Evolutionary conservation across 64 coral and sea anemone species (phyloP).

Genomic region (Stichodactyla mertensii): DNA sequence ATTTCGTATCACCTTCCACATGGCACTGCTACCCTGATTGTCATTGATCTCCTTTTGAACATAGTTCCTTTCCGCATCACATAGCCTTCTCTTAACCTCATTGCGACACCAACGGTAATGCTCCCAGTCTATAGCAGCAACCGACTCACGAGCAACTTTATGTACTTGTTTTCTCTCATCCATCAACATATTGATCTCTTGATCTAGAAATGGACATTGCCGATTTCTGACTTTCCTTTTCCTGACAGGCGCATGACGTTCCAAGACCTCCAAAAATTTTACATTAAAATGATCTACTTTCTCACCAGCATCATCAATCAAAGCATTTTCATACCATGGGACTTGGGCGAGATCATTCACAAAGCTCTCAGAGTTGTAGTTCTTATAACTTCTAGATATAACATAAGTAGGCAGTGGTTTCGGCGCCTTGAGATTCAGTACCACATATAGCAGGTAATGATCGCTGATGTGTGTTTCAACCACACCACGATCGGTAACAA

Average conservation of each 20-base stretch:
- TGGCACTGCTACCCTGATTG: conserved; percentile 31
- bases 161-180: conserved; percentile 40
- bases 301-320: conserved; percentile 54
- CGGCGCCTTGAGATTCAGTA: conserved; percentile 47
- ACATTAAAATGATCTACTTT: conserved; percentile 57
- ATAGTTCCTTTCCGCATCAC: conserved; percentile 43
- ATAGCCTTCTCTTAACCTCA: conserved; percentile 61
- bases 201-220: conserved; percentile 29
- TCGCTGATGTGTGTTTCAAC: neutral
- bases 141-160: conserved; percentile 39
- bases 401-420: conserved; percentile 43
- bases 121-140: conserved; percentile 52
- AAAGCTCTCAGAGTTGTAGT: conserved; percentile 50
- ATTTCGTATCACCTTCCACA: conserved; percentile 26
- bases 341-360: conserved; percentile 36
- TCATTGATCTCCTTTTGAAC: conserved; percentile 35
- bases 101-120: conserved; percentile 54
- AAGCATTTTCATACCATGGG: conserved; percentile 49
- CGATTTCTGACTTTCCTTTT: conserved; percentile 51
- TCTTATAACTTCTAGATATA: conserved; percentile 51
- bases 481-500: conserved; percentile 20
- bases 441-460: conserved; percentile 46
- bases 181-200: conserved; percentile 51
- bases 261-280: conserved; percentile 48
- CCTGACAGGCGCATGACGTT: conserved; percentile 54